phyloP scores from a whole-genome alignment of 2,797 vertebrate species.

The Basileuterus tristriatus region DNA sequence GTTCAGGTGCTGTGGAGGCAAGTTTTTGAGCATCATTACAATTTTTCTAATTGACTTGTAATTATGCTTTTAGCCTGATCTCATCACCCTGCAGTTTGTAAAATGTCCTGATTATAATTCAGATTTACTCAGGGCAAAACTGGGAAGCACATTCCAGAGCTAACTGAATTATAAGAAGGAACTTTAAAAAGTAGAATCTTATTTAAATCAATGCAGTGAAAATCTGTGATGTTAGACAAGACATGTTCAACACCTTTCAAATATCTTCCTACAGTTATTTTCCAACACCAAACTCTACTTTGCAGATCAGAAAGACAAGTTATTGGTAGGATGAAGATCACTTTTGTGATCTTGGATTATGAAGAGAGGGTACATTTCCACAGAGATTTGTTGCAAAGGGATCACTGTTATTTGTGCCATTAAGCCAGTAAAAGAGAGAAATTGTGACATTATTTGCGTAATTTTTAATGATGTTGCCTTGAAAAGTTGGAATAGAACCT shows the following conservation, averaged over 20 bases:
- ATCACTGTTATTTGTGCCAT: background rate
- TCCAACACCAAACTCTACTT: background rate
- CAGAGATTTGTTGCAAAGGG: background rate
- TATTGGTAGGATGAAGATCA: background rate
- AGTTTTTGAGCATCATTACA: background rate
- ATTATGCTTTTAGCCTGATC: background rate
- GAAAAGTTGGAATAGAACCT: conserved; percentile 5
- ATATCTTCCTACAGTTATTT: background rate
- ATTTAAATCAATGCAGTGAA: background rate
- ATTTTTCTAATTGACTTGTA: background rate
- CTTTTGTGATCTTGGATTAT: background rate
- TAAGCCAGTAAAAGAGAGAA: background rate
- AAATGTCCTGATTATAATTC: background rate
- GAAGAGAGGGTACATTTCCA: background rate
- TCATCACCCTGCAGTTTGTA: background rate
- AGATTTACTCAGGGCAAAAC: background rate
- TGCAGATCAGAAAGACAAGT: background rate
- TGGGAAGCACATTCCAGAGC: background rate
- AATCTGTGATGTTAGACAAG: background rate
- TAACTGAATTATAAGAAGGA: background rate
- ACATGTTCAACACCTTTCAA: background rate
- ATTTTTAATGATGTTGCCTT: background rate
- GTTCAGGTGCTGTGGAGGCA: background rate
- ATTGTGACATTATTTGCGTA: background rate
- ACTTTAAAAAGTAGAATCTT: background rate